These are phyloP conservation scores for Cerastoderma edule DNA, from an alignment of 2,888 invertebrate genomes.

Conservation along the genomic window DNA sequence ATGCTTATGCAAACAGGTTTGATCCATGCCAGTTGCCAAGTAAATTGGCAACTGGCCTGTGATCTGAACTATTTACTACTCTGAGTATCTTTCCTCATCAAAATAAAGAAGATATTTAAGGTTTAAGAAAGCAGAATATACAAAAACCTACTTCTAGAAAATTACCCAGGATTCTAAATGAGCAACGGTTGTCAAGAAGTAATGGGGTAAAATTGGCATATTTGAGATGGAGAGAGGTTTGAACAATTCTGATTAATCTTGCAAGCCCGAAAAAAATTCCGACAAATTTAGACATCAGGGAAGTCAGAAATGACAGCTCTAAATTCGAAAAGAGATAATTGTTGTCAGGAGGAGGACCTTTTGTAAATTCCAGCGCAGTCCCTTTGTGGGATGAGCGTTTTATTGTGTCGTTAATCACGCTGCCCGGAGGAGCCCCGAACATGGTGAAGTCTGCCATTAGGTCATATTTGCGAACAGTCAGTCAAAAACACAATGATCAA, in stretches of 20 bases:
- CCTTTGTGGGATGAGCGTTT: constrained; percentile 48
- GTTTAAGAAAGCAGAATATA: too few species aligned
- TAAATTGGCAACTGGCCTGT: too few species aligned
- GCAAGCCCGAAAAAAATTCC: constrained; percentile 16
- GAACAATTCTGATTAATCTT: constrained; percentile 36
- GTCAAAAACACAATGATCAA: constrained; percentile 19
- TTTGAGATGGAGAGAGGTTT: constrained; percentile 5
- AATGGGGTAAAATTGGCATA: too few species aligned
- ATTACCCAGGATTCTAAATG: too few species aligned
- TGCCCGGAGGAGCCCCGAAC: not conserved
- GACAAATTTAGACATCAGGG: constrained; percentile 19
- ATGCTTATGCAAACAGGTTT: too few species aligned
- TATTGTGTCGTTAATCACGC: constrained; percentile 60
- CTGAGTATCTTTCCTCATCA: too few species aligned
- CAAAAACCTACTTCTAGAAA: too few species aligned
- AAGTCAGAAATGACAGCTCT: constrained; percentile 38
- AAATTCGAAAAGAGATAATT: constrained; percentile 24
- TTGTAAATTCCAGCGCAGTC: constrained; percentile 21
- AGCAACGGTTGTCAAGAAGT: too few species aligned
- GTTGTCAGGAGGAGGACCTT: constrained; percentile 24
- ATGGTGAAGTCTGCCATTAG: constrained; percentile 4
- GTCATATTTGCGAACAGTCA: constrained; percentile 25
- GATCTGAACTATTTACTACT: too few species aligned
- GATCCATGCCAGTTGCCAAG: too few species aligned
- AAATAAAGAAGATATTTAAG: too few species aligned